A percentile compares a stretch with the other conserved stretches of the same genome.
These are phyloP conservation scores for Leuciscus waleckii DNA, from an alignment of 2,797 vertebrate genomes.

Conservation along the genomic window DNA sequence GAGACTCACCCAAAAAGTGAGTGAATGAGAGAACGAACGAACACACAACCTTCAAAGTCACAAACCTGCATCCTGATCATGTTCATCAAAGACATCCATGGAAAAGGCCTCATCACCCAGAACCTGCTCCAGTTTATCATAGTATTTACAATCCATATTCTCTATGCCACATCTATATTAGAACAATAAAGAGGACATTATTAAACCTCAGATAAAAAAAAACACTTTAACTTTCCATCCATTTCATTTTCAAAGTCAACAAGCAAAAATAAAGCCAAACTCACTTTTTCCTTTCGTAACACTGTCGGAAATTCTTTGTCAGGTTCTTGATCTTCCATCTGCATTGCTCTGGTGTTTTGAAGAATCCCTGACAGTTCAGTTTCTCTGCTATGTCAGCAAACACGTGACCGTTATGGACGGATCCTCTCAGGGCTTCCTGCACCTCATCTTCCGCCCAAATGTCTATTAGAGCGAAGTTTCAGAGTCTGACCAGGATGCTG, in stretches of 20 bases:
- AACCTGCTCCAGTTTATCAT: constrained; percentile 71
- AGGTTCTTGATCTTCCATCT: constrained; percentile 83
- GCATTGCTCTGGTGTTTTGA: constrained; percentile 82
- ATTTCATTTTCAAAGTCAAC: background rate
- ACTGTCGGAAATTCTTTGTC: constrained; percentile 73
- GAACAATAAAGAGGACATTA: background rate
- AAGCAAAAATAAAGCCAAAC: constrained; percentile 38
- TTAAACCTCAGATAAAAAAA: background rate
- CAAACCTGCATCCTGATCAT: constrained; percentile 70
- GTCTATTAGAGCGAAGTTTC: constrained; percentile 82
- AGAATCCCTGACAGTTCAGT: constrained; percentile 76
- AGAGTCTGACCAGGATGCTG: constrained; percentile 78
- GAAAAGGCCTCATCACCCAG: constrained; percentile 67
- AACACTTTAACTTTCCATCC: background rate
- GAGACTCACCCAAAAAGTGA: background rate
- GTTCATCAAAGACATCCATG: constrained; percentile 70
- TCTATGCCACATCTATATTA: constrained; percentile 66
- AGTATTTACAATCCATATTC: constrained; percentile 72
- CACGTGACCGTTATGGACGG: constrained; percentile 81
- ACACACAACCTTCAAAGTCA: background rate
- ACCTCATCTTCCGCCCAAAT: constrained; percentile 85
- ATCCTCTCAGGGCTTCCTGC: constrained; percentile 80
- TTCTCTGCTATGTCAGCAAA: constrained; percentile 82
- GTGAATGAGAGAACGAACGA: background rate
- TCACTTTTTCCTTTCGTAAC: constrained; percentile 75